Evolutionary conservation across 2,797 vertebrate species (phyloP).

Genomic region (Semaprochilodus insignis): DNA sequence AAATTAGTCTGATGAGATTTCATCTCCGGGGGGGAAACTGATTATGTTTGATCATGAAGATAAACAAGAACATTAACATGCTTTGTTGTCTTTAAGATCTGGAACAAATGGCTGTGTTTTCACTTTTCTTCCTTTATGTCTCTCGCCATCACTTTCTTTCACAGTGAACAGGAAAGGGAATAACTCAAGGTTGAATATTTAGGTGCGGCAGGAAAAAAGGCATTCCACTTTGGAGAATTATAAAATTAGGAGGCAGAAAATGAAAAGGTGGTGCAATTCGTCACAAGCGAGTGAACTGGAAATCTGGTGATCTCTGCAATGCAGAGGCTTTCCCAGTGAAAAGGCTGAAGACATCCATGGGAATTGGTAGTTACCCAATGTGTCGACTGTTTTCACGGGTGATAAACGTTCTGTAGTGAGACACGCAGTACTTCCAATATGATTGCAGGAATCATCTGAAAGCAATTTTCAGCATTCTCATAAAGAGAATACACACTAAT

Average conservation of each 20-base stretch:
- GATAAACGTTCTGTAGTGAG: constrained; percentile 12
- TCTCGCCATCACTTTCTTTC: not conserved
- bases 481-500: not conserved
- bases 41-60: constrained; percentile 80
- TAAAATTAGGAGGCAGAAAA: constrained; percentile 69
- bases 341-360: constrained; percentile 12
- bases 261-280: constrained; percentile 66
- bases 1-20: constrained; percentile 74
- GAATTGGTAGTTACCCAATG: constrained; percentile 17
- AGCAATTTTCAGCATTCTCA: not conserved
- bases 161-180: constrained; percentile 59
- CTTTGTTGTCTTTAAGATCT: constrained; percentile 77
- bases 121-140: constrained; percentile 27
- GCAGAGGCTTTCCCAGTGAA: constrained; percentile 22
- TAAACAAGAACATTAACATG: constrained; percentile 79
- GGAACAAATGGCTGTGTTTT: constrained; percentile 73
- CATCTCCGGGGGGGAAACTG: constrained; percentile 69
- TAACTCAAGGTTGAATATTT: constrained; percentile 79
- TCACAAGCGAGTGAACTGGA: constrained; percentile 48
- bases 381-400: constrained; percentile 32
- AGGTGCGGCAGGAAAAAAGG: constrained; percentile 47
- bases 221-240: constrained; percentile 67
- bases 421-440: not conserved
- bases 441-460: not conserved
- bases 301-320: constrained; percentile 49